Evolutionary conservation across 2,888 invertebrate genomes (phyloP).

Genomic region (Dasysyrphus albostriatus): DNA sequence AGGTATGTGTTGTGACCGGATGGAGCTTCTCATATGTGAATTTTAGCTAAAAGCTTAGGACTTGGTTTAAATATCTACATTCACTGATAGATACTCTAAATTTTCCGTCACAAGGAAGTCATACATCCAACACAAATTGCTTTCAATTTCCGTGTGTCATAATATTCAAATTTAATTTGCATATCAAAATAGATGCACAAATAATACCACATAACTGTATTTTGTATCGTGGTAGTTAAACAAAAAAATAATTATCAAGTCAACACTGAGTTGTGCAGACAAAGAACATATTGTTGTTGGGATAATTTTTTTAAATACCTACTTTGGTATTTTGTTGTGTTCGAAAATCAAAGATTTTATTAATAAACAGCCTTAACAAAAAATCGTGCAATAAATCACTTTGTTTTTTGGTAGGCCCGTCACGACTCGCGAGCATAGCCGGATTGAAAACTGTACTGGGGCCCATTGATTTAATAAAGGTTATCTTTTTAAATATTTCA

Average conservation of each 20-base stretch:
- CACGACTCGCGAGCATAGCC: not conserved
- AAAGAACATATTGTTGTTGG: not conserved
- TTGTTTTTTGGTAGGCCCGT: constrained; percentile 7
- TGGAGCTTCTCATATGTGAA: not conserved
- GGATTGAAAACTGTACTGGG: not conserved
- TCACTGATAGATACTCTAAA: not conserved
- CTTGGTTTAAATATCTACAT: not conserved
- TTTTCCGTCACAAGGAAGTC: constrained; percentile 34
- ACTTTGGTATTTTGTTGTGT: not conserved
- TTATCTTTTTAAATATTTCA: too few relatives aligned
- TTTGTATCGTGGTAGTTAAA: not conserved
- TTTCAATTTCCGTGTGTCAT: constrained; percentile 47
- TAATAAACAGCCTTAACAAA: constrained; percentile 3
- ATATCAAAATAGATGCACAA: not conserved
- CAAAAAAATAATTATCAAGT: not conserved
- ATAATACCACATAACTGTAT: not conserved
- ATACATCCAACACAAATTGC: constrained; percentile 41
- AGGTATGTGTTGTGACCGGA: not conserved
- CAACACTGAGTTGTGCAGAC: not conserved
- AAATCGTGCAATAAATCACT: constrained; percentile 35
- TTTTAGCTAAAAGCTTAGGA: not conserved
- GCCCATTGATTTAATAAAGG: not conserved
- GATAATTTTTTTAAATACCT: constrained; percentile 26
- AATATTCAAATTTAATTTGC: constrained; percentile 46
- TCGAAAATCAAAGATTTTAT: constrained; percentile 22